phyloP scores from a whole-genome alignment of 2,888 invertebrate genomes.

The Standfussiana lucernea region DNA sequence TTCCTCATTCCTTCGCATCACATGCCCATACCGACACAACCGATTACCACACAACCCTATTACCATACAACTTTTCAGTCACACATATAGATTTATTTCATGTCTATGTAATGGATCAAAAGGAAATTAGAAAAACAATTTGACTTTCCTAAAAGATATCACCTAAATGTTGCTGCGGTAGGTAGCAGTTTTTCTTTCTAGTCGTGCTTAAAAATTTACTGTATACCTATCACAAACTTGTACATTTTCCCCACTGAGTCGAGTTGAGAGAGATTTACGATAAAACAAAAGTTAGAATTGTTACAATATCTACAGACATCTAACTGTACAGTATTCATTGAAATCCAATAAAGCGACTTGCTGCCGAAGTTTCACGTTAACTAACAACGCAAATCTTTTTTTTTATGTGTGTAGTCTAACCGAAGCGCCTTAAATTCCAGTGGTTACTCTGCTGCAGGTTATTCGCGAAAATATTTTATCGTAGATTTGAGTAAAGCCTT shows the following conservation, averaged over 20 bases:
- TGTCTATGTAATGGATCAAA: neutral
- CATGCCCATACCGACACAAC: too few species aligned
- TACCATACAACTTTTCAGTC: neutral
- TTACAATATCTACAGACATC: neutral
- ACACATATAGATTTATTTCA: neutral
- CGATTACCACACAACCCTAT: neutral
- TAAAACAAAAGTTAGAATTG: neutral
- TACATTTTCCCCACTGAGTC: neutral
- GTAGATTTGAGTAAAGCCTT: neutral
- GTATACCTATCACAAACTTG: neutral
- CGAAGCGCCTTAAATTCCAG: neutral
- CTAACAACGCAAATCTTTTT: slow-evolving; percentile 7
- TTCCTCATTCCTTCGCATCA: too few species aligned
- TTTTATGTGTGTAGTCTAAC: slow-evolving; percentile 4
- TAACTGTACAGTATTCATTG: neutral
- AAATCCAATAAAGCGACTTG: slow-evolving; percentile 25
- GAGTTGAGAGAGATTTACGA: neutral
- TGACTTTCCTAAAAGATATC: too few species aligned
- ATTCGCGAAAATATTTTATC: neutral
- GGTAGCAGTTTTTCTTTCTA: neutral
- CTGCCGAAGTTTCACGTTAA: slow-evolving; percentile 1
- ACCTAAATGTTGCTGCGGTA: neutral
- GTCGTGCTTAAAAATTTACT: neutral
- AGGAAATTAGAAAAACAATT: too few species aligned
- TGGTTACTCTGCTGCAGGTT: neutral